These are phyloP conservation scores for Tenthredo scrophulariae DNA, from an alignment of 2,888 invertebrate species.

Conservation along the genomic window DNA sequence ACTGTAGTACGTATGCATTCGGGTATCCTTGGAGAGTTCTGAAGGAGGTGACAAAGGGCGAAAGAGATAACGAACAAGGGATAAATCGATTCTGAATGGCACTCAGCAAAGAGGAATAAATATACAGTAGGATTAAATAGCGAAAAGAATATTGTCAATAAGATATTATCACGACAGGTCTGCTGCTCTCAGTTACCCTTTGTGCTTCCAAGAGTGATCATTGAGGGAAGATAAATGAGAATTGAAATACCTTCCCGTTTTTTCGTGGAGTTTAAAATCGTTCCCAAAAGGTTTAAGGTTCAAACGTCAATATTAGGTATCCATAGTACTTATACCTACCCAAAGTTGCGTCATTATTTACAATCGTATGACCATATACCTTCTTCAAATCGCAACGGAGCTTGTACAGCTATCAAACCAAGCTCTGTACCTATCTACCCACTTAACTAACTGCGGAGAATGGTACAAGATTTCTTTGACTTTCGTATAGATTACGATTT, in stretches of 20 bases:
- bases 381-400: background rate
- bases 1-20: background rate
- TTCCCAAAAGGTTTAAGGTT: background rate
- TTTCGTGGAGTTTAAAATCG: background rate
- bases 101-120: background rate
- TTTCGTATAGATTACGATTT: background rate
- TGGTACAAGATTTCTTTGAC: background rate
- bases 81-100: conserved; percentile 5
- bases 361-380: background rate
- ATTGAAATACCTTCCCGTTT: background rate
- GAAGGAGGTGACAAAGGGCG: background rate
- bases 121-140: background rate
- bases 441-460: background rate
- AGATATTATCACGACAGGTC: background rate
- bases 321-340: background rate
- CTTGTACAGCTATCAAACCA: background rate
- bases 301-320: background rate
- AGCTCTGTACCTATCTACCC: background rate
- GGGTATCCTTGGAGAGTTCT: background rate
- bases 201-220: background rate
- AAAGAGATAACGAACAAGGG: background rate
- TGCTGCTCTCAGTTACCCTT: background rate
- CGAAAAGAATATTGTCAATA: conserved; percentile 9
- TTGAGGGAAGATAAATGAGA: background rate
- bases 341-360: background rate